A percentile compares a stretch with the other conserved stretches of the same genome.
These are phyloP conservation scores for Siphamia tubifer DNA, from an alignment of 2,113 vertebrate species.

Conservation along the genomic window DNA sequence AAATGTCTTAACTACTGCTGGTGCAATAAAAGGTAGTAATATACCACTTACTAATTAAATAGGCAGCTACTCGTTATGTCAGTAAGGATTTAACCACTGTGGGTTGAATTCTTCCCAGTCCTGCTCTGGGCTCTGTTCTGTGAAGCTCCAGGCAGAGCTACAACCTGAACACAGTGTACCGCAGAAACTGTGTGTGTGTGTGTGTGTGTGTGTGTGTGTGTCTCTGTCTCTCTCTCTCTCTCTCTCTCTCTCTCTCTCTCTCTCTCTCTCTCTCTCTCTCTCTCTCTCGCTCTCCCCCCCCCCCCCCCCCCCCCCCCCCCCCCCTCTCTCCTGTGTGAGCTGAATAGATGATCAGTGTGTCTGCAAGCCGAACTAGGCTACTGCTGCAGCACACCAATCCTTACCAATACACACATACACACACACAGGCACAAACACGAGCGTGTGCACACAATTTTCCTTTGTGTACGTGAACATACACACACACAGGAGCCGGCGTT, in stretches of 20 bases:
- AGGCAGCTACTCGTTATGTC: slow-evolving; percentile 46
- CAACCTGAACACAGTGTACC: slow-evolving; percentile 39
- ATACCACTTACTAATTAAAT: slow-evolving; percentile 65
- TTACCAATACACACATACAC: slow-evolving; percentile 14
- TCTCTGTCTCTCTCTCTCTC: not conserved
- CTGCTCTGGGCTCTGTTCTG: not conserved
- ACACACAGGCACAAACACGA: not conserved
- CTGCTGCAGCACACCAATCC: slow-evolving; percentile 49
- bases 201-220: slow-evolving; percentile 8
- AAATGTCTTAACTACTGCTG: slow-evolving; percentile 54
- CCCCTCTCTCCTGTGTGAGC: slow-evolving; percentile 59
- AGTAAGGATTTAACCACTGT: slow-evolving; percentile 13
- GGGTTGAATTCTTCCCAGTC: not conserved
- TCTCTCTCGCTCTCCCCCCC: no score
- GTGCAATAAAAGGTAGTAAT: slow-evolving; percentile 53
- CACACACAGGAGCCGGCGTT: slow-evolving; percentile 16
- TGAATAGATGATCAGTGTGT: slow-evolving; percentile 66
- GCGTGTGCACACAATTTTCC: not conserved
- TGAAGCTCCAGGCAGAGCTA: slow-evolving; percentile 41
- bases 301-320: no score
- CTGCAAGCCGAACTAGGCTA: slow-evolving; percentile 43
- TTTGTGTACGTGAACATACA: not conserved
- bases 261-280: no score
- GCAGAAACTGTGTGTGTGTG: slow-evolving; percentile 30
- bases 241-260: slow-evolving; percentile 9